A percentile compares a stretch with the other conserved stretches of the same genome.
Conservation (phyloP, 2,113 vertebrate species). For the Nymphicus hollandicus region DNA sequence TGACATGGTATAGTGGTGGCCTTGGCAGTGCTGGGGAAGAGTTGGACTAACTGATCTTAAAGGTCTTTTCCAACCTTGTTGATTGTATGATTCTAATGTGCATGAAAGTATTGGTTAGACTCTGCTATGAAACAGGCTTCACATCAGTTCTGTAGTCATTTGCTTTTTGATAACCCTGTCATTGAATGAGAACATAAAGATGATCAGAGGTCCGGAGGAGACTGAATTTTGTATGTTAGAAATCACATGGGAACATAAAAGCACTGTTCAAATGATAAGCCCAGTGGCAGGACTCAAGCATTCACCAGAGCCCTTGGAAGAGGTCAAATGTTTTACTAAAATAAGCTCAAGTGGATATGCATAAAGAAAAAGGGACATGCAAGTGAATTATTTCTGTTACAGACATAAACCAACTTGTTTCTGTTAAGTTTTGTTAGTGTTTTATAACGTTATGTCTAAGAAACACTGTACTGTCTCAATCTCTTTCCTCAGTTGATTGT, state of each 20-base stretch:
- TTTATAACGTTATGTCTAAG: neutral
- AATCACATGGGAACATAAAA: neutral
- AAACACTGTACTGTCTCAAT: neutral
- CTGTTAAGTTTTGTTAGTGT: neutral
- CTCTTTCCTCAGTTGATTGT: neutral
- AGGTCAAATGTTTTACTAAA: neutral
- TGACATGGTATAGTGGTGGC: neutral
- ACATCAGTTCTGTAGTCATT: neutral
- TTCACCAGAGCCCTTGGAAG: neutral
- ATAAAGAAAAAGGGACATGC: neutral
- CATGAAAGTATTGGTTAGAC: neutral
- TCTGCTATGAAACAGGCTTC: neutral
- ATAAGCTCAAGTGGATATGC: neutral
- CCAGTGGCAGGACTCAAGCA: neutral
- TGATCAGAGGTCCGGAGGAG: neutral
- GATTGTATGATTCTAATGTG: neutral
- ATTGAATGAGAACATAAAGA: neutral
- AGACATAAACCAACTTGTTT: neutral
- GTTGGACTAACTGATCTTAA: neutral
- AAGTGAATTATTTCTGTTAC: neutral
- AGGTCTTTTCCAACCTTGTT: neutral
- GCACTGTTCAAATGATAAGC: neutral
- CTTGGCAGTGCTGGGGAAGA: neutral
- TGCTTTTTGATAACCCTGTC: neutral
- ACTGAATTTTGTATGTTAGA: neutral